These are phyloP conservation scores for Taphrorychus bicolor DNA, from an alignment of 2,888 invertebrate species.

Conservation along the genomic window DNA sequence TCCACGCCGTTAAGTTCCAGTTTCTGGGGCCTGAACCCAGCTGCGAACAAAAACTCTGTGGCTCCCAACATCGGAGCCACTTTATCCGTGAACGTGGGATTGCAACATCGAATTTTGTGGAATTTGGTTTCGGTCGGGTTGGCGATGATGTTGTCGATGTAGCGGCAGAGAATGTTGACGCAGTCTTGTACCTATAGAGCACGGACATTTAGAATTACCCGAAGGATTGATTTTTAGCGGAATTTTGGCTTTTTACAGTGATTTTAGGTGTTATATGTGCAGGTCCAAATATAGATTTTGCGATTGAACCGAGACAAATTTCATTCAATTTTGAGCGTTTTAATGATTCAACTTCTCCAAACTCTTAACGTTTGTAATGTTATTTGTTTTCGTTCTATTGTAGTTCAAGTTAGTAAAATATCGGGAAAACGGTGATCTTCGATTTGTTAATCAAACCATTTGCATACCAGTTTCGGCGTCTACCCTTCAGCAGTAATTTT, in stretches of 20 bases:
- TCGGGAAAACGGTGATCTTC: not conserved
- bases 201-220: not conserved
- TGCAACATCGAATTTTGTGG: conserved; percentile 86
- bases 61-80: conserved; percentile 82
- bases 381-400: too few relatives aligned
- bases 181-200: conserved; percentile 73
- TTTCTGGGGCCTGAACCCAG: conserved; percentile 76
- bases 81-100: conserved; percentile 80
- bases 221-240: too few relatives aligned
- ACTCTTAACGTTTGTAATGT: too few relatives aligned
- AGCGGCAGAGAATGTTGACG: conserved; percentile 85
- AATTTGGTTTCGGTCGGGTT: conserved; percentile 90
- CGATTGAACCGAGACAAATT: too few relatives aligned
- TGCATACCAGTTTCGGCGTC: too few relatives aligned
- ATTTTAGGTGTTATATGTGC: too few relatives aligned
- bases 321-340: too few relatives aligned
- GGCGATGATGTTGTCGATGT: conserved; percentile 87
- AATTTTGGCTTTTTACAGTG: too few relatives aligned
- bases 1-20: conserved; percentile 66
- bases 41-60: conserved; percentile 79
- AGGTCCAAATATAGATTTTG: too few relatives aligned
- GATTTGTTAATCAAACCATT: not conserved
- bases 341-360: too few relatives aligned
- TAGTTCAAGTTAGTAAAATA: too few relatives aligned
- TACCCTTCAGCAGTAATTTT: too few relatives aligned